Conservation (phyloP, 2,888 invertebrate species). For the Limnephilus auricula region DNA sequence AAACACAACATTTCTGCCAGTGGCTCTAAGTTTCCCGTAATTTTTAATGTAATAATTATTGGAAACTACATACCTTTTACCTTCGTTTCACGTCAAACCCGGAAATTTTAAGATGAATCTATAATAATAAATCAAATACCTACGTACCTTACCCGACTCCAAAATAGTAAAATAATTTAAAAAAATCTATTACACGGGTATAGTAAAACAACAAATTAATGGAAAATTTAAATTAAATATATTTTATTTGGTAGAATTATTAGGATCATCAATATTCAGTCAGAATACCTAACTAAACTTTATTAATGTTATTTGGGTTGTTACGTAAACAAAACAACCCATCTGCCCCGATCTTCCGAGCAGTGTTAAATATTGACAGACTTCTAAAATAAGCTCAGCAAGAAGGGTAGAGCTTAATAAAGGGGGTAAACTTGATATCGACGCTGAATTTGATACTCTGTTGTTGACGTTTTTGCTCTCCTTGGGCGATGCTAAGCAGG, state of each 20-base stretch:
- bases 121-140: too few relatives aligned
- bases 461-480: neutral
- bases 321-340: neutral
- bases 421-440: constrained; percentile 32
- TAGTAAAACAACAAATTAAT: neutral
- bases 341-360: neutral
- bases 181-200: too few relatives aligned
- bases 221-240: neutral
- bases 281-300: neutral
- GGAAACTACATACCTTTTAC: too few relatives aligned
- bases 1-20: too few relatives aligned
- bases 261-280: neutral
- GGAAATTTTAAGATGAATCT: too few relatives aligned
- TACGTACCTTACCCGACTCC: too few relatives aligned
- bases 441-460: constrained; percentile 29
- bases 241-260: neutral
- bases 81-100: too few relatives aligned
- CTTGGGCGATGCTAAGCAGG: neutral
- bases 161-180: too few relatives aligned
- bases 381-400: neutral
- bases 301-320: neutral
- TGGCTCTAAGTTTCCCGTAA: neutral
- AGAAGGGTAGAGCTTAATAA: constrained; percentile 1
- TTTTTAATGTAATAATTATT: neutral
- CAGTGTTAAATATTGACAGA: neutral